These are phyloP conservation scores for Osmoderma eremita DNA, from an alignment of 2,888 invertebrate species.

Conservation along the genomic window DNA sequence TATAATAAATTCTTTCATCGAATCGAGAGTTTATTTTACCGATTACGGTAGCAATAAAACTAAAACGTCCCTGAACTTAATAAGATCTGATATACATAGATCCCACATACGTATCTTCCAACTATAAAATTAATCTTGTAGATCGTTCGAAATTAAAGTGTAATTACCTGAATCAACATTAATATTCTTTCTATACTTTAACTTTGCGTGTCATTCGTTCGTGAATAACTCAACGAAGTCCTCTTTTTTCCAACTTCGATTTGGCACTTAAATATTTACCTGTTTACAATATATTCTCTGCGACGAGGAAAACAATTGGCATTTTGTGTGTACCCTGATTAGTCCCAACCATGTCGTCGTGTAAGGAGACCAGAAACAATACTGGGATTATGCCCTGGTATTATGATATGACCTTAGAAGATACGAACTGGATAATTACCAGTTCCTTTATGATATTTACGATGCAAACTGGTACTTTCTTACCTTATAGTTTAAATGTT, in stretches of 20 bases:
- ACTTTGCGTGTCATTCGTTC: slow-evolving; percentile 17
- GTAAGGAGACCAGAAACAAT: slow-evolving; percentile 49
- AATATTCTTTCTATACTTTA: slow-evolving; percentile 15
- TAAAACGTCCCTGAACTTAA: not conserved
- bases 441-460: slow-evolving; percentile 92
- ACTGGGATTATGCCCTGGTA: slow-evolving; percentile 65
- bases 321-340: no score
- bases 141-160: slow-evolving; percentile 11
- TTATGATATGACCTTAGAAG: slow-evolving; percentile 71
- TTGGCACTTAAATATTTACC: slow-evolving; percentile 49
- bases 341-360: slow-evolving; percentile 6
- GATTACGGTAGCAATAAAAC: not conserved
- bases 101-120: not conserved
- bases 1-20: no score
- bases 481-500: not conserved
- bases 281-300: slow-evolving; percentile 46
- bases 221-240: slow-evolving; percentile 10
- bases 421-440: slow-evolving; percentile 89
- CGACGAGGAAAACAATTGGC: not conserved
- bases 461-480: slow-evolving; percentile 84
- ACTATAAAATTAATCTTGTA: slow-evolving; percentile 1
- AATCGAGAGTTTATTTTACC: no score
- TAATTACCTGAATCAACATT: slow-evolving; percentile 20
- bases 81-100: not conserved
- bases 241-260: not conserved